phyloP scores from a whole-genome alignment of 2,797 vertebrate species.

The Eidolon dupreanum region DNA sequence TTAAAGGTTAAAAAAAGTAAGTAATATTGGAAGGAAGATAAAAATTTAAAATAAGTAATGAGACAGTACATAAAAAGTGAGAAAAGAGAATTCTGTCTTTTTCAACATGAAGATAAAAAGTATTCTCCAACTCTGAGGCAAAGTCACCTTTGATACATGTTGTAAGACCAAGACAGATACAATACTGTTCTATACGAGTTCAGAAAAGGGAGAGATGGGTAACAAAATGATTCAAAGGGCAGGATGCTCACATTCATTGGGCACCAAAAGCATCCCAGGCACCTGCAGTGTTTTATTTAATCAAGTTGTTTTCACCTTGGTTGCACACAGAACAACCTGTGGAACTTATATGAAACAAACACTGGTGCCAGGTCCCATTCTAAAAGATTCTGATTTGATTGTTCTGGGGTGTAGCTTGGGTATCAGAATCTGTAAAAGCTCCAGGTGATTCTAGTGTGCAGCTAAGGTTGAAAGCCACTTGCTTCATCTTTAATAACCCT shows the following conservation, averaged over 20 bases:
- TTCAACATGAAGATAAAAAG: not conserved
- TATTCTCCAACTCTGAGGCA: not conserved
- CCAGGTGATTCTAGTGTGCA: not conserved
- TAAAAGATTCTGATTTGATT: not conserved
- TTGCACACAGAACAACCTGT: not conserved
- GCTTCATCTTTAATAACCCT: not conserved
- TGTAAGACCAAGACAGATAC: not conserved
- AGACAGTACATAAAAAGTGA: not conserved
- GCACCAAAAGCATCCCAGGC: too few species aligned
- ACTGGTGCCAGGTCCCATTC: not conserved
- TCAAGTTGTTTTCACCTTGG: not conserved
- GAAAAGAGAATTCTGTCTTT: not conserved
- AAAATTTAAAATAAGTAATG: not conserved
- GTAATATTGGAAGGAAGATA: constrained; percentile 22
- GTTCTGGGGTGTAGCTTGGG: too few species aligned
- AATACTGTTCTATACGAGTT: not conserved
- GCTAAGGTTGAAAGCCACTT: not conserved
- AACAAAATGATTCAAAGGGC: not conserved
- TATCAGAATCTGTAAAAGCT: not conserved
- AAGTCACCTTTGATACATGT: not conserved
- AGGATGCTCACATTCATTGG: not conserved
- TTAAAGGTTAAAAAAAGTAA: not conserved
- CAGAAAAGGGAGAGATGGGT: not conserved
- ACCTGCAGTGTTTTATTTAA: not conserved
- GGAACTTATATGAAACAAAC: not conserved